Evolutionary conservation across 2,888 invertebrate species (phyloP).

Genomic region (Phoenoteleia sp.): DNA sequence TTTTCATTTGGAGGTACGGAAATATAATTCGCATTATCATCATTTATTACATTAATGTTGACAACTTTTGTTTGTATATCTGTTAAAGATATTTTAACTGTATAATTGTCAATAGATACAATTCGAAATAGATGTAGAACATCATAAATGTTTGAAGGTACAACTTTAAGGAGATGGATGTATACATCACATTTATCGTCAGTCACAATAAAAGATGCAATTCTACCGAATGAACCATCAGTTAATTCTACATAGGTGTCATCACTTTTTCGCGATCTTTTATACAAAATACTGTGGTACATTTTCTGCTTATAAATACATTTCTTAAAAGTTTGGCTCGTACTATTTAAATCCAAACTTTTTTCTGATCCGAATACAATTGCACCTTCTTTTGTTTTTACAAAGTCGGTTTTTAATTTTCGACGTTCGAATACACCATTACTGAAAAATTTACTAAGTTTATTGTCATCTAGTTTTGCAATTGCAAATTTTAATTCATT

Average conservation of each 20-base stretch:
- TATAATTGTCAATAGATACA: too few relatives aligned
- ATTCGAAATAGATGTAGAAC: constrained; percentile 8
- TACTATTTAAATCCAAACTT: too few relatives aligned
- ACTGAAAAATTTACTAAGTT: too few relatives aligned
- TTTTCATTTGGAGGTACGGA: constrained; percentile 20
- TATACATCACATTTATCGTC: background rate
- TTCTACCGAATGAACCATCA: constrained; percentile 10
- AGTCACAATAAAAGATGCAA: constrained; percentile 12
- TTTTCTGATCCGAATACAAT: background rate
- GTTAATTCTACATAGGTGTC: constrained; percentile 11
- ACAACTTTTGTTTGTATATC: constrained; percentile 34
- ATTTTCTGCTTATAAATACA: constrained; percentile 18
- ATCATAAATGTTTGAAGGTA: too few relatives aligned
- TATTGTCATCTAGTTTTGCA: background rate
- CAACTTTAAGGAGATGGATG: background rate
- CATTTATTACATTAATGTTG: background rate
- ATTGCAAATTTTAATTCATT: constrained; percentile 23
- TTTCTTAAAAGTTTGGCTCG: background rate
- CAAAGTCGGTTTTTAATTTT: constrained; percentile 9
- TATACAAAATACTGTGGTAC: constrained; percentile 14
- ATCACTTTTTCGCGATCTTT: constrained; percentile 17
- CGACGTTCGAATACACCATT: constrained; percentile 13
- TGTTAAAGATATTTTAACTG: too few relatives aligned
- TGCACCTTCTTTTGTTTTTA: constrained; percentile 6
- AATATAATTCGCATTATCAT: constrained; percentile 2